Evolutionary conservation across 2,113 vertebrate genomes (phyloP).

Genomic region (Psephotus haematonotus): DNA sequence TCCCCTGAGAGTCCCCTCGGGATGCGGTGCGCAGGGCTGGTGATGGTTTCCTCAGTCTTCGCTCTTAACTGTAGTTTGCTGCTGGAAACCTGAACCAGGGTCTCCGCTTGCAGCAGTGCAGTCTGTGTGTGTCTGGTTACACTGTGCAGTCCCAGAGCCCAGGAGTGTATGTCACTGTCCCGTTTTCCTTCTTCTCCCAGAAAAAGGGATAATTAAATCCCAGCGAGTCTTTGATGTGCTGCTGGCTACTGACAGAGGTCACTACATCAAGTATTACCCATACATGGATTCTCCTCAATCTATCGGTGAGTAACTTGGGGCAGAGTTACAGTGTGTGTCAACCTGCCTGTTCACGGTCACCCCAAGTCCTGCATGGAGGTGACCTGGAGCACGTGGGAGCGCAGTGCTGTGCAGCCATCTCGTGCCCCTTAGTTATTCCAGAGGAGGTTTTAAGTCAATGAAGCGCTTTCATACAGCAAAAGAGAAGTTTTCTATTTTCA

Average conservation of each 20-base stretch:
- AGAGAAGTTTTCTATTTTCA: neutral
- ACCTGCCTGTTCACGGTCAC: neutral
- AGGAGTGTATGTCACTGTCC: neutral
- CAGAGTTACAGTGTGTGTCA: neutral
- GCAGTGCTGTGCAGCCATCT: neutral
- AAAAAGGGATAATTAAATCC: slow-evolving; percentile 86
- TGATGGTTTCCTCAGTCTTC: neutral
- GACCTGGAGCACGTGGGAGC: neutral
- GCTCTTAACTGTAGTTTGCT: too few species aligned
- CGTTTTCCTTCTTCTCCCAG: slow-evolving; percentile 58
- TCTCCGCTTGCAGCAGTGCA: neutral
- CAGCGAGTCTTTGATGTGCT: slow-evolving; percentile 83
- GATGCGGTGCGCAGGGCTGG: neutral
- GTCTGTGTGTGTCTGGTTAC: fast-evolving
- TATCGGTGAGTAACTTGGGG: slow-evolving; percentile 76
- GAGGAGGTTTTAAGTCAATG: neutral
- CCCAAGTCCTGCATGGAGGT: neutral
- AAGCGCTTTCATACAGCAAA: neutral
- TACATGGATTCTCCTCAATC: slow-evolving; percentile 90
- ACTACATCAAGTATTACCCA: slow-evolving; percentile 83
- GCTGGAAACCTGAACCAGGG: neutral
- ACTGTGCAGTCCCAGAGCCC: neutral
- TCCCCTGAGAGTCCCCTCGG: neutral
- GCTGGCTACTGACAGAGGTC: slow-evolving; percentile 85
- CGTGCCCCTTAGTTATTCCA: neutral